Percentiles rank a stretch among this genome's conserved stretches.
phyloP scores from a whole-genome alignment of 2,888 invertebrate species.

The Parnassius mnemosyne region DNA sequence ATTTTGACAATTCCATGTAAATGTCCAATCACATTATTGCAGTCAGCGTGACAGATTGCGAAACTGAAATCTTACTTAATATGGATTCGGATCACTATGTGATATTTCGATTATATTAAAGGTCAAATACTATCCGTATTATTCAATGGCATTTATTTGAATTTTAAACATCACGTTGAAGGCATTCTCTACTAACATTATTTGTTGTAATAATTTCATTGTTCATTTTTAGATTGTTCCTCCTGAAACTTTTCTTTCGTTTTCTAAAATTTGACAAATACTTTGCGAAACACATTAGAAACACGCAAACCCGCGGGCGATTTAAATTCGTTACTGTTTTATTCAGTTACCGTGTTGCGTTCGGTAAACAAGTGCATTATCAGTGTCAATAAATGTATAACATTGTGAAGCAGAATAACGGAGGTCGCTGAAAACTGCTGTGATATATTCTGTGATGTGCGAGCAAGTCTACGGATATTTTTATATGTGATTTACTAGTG shows the following conservation, averaged over 20 bases:
- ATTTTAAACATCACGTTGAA: slow-evolving; percentile 14
- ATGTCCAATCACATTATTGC: slow-evolving; percentile 23
- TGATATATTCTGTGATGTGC: slow-evolving; percentile 78
- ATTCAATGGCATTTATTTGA: slow-evolving; percentile 14
- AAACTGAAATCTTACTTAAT: slow-evolving; percentile 36
- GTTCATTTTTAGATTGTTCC: slow-evolving; percentile 19
- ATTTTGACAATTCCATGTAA: slow-evolving; percentile 24
- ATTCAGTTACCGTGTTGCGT: slow-evolving; percentile 3
- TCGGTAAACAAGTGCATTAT: slow-evolving; percentile 12
- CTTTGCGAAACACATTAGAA: slow-evolving; percentile 4
- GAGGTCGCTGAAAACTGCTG: slow-evolving; percentile 68
- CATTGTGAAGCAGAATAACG: slow-evolving; percentile 38
- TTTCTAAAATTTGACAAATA: slow-evolving; percentile 8
- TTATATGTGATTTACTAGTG: slow-evolving; percentile 80
- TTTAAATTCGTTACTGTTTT: slow-evolving; percentile 4
- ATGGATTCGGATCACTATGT: slow-evolving; percentile 46
- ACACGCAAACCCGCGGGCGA: not conserved
- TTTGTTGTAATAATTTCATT: slow-evolving; percentile 6
- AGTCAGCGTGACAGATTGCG: slow-evolving; percentile 33
- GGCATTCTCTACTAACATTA: slow-evolving; percentile 9
- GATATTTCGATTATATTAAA: slow-evolving; percentile 52
- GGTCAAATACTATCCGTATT: slow-evolving; percentile 37
- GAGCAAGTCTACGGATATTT: slow-evolving; percentile 70
- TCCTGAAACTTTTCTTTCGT: slow-evolving; percentile 11
- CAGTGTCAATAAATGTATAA: slow-evolving; percentile 20